Conservation (phyloP, 2,113 vertebrate genomes). For the Cathartes aura region DNA sequence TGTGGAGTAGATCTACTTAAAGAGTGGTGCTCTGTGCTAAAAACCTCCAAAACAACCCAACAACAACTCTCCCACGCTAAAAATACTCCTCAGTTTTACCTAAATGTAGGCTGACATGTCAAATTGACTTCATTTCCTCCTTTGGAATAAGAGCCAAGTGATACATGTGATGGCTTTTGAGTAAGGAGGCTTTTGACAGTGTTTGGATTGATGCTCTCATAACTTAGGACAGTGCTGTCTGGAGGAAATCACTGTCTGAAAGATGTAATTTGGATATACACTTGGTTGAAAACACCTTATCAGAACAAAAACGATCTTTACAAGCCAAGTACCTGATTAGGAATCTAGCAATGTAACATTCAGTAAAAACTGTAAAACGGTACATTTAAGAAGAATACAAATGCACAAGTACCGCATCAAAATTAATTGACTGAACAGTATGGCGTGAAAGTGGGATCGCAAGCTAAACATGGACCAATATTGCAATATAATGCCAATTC, state of each 20-base stretch:
- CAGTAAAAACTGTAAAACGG: not conserved
- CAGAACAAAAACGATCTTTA: not conserved
- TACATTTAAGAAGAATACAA: not conserved
- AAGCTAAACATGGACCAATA: not conserved
- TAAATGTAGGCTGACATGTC: not conserved
- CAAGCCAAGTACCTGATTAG: not conserved
- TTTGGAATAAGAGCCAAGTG: not conserved
- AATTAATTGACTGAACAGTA: not conserved
- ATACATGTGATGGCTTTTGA: not conserved
- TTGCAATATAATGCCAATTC: not conserved
- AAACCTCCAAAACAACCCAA: not conserved
- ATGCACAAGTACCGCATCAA: not conserved
- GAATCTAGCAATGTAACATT: not conserved
- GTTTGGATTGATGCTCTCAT: not conserved
- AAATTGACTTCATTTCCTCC: conserved; percentile 11
- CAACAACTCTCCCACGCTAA: not conserved
- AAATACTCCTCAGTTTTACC: not conserved
- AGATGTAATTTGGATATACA: not conserved
- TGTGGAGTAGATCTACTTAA: not conserved
- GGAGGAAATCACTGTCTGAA: not conserved
- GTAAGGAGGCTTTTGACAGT: not conserved
- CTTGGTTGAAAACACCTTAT: not conserved
- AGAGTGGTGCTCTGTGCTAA: not conserved
- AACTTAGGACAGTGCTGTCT: not conserved
- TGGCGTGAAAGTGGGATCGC: not conserved